phyloP scores from a whole-genome alignment of 2,888 invertebrate genomes.

The Phortica okadai region DNA sequence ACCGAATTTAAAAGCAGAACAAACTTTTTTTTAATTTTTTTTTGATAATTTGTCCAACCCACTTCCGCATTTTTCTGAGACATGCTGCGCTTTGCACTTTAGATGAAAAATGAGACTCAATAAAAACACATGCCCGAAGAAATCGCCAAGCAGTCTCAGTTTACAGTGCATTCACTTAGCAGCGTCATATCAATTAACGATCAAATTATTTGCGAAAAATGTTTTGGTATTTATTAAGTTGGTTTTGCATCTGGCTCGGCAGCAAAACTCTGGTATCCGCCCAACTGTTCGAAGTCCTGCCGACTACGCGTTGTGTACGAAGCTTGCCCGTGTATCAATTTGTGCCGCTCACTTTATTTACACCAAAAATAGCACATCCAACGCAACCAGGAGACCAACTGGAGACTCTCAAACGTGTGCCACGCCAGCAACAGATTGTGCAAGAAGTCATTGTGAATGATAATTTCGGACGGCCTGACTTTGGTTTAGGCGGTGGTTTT shows the following conservation, averaged over 20 bases:
- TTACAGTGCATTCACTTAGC: conserved; percentile 42
- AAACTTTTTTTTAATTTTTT: conserved; percentile 34
- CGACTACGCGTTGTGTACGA: conserved; percentile 42
- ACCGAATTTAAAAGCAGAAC: conserved; percentile 1
- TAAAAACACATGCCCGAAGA: conserved; percentile 52
- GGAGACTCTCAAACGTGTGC: conserved; percentile 34
- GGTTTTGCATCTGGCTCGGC: conserved; percentile 44
- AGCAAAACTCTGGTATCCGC: conserved; percentile 16
- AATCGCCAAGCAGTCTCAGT: conserved; percentile 49
- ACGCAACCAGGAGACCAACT: conserved; percentile 18
- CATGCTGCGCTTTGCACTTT: conserved; percentile 54
- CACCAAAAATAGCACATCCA: conserved; percentile 37
- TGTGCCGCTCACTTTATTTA: conserved; percentile 52
- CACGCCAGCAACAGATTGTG: conserved; percentile 56
- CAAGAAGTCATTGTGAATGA: conserved; percentile 53
- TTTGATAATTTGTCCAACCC: background rate
- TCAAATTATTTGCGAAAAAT: background rate
- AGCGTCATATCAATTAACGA: background rate
- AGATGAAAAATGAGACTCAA: conserved; percentile 37
- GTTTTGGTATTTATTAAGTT: conserved; percentile 33
- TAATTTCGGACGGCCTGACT: conserved; percentile 38
- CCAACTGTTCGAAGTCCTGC: conserved; percentile 35
- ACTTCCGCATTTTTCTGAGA: conserved; percentile 22
- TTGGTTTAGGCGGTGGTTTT: conserved; percentile 34
- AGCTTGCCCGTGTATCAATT: conserved; percentile 46